Base-by-base conservation (phyloP, 2,113 vertebrate species). In the Microtus montanus region DNA sequence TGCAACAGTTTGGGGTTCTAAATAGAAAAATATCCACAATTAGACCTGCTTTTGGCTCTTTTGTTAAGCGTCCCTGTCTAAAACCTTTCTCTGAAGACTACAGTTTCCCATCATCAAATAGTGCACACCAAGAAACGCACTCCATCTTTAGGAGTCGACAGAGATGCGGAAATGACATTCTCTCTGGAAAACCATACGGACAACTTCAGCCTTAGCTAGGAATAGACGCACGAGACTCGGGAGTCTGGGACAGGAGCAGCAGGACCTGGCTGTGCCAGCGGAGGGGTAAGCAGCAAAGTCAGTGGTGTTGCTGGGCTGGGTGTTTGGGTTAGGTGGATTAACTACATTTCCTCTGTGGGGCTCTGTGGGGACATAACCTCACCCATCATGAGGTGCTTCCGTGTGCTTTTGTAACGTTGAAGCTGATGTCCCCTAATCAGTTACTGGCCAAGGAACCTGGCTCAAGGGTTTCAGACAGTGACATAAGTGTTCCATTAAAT, bases 11-110 rank as follows among this genome's bases (percentile, higher is more conserved):
- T 91, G 74, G 20, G 12, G 8, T 86, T 91, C 83, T 90, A 93
- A 91, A 58, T 35, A 94, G 33, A 94, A 84, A 75, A 61, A 88
- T 52, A 78, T n/a, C n/a, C 3, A 74, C 63, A 87, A 94, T 79
- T 87, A 73, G n/a, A 49, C 68, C 20, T 63, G 22, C 7, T 86
- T 78, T 38, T 84, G 82, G 68, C 80, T 87, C 70, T 84, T 84
- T 89, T 88, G 47, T 3, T 83, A 44, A 64, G 66, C 44, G 26
- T 87, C 30, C 9, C 7, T 52, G 12, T 44, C 38, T 78, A 87
- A 80, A 89, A 20, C 17, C 68, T 83, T 95, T 82, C 24, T 84
- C 14, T 85, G 89, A 17, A 28, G 33, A 49, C 28, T 73, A 74
- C 85, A 54, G 17, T 66, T 87, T 66, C n/a, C 35, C 66, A 19